Evolutionary conservation across 2,888 invertebrate genomes (phyloP).

Genomic region (Amphiduros pacificus): DNA sequence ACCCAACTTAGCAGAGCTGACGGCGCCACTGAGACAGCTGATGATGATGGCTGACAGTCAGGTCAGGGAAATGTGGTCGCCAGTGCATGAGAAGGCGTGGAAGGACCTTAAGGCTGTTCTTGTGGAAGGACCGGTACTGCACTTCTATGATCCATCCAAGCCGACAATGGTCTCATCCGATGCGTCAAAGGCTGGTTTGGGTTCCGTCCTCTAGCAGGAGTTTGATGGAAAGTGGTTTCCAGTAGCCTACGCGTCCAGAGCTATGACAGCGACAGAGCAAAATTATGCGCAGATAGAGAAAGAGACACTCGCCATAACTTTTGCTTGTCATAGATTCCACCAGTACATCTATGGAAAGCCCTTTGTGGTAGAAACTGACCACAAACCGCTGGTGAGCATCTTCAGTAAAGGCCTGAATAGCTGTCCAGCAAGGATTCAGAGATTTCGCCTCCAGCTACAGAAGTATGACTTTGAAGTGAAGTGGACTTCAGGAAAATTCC

Average conservation of each 20-base stretch:
- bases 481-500: not conserved
- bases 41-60: no score
- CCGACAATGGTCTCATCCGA: conserved; percentile 4
- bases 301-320: not conserved
- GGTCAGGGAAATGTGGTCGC: no score
- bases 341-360: conserved; percentile 5
- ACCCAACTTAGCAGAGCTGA: not conserved
- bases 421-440: conserved; percentile 30
- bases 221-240: no score
- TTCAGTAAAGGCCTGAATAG: conserved; percentile 24
- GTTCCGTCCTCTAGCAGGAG: conserved; percentile 18
- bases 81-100: not conserved
- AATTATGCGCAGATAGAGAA: conserved; percentile 12
- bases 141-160: conserved; percentile 12
- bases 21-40: not conserved
- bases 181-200: conserved; percentile 3
- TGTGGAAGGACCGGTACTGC: conserved; percentile 11
- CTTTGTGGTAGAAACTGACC: conserved; percentile 23
- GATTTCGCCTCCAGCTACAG: conserved; percentile 34
- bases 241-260: conserved; percentile 28
- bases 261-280: conserved; percentile 8
- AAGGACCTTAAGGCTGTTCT: not conserved
- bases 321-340: conserved; percentile 6
- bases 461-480: conserved; percentile 7
- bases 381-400: conserved; percentile 32